A percentile compares a stretch with the other conserved stretches of the same genome.
These are phyloP conservation scores for Erpobdella octoculata DNA, from an alignment of 2,888 invertebrate species.

Conservation along the genomic window DNA sequence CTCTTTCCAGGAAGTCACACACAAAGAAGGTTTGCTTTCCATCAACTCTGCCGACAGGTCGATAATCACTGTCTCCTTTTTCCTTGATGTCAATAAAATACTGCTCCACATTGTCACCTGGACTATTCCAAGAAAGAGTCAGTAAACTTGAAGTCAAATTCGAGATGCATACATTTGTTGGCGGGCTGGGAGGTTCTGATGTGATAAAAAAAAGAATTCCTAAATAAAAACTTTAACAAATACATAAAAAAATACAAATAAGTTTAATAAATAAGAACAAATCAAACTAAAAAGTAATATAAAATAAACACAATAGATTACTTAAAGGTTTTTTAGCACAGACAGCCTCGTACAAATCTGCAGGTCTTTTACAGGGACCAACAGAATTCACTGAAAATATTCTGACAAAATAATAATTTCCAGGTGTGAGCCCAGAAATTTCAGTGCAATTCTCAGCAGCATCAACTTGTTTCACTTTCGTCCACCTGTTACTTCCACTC, in stretches of 20 bases:
- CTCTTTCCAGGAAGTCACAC: constrained; percentile 22
- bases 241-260: not conserved
- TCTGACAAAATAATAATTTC: constrained; percentile 65
- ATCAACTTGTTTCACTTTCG: constrained; percentile 86
- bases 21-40: constrained; percentile 18
- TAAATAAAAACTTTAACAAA: not conserved
- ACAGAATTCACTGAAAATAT: constrained; percentile 77
- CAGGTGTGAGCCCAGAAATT: constrained; percentile 30
- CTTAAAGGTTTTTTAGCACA: constrained; percentile 42
- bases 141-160: constrained; percentile 17
- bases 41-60: constrained; percentile 28
- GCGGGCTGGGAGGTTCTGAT: constrained; percentile 24
- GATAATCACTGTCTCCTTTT: constrained; percentile 17
- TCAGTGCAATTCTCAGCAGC: constrained; percentile 63
- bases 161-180: constrained; percentile 14
- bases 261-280: not conserved
- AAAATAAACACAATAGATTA: constrained; percentile 32
- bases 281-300: not conserved
- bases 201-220: not conserved
- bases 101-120: constrained; percentile 42
- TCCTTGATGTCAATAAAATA: constrained; percentile 39
- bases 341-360: constrained; percentile 35
- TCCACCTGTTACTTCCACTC: constrained; percentile 56
- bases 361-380: constrained; percentile 55
- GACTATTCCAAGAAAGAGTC: constrained; percentile 44